phyloP scores from a whole-genome alignment of 2,113 vertebrate species.

The Sebastes schlegelii region DNA sequence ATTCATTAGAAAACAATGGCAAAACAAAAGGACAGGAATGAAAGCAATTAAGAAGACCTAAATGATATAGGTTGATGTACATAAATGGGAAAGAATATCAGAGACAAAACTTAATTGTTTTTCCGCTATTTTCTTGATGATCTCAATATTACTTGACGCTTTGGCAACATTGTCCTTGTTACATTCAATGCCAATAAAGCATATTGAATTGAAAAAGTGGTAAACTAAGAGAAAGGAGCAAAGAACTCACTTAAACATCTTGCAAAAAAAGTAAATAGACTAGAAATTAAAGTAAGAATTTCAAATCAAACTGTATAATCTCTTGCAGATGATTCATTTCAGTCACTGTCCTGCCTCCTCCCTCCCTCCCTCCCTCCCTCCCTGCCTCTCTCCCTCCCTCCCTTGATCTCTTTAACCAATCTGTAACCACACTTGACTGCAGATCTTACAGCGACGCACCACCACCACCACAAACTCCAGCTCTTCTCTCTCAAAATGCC shows the following conservation, averaged over 20 bases:
- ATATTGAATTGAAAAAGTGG: too few species aligned
- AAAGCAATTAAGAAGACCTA: slow-evolving; percentile 30
- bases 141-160: too few species aligned
- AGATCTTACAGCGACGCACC: slow-evolving; percentile 49
- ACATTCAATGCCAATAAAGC: too few species aligned
- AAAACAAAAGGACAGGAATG: slow-evolving; percentile 55
- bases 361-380: slow-evolving; percentile 18
- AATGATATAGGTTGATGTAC: slow-evolving; percentile 17
- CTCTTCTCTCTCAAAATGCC: slow-evolving; percentile 70
- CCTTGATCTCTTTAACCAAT: slow-evolving; percentile 35
- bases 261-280: background rate
- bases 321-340: slow-evolving; percentile 1
- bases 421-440: slow-evolving; percentile 52
- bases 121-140: too few species aligned
- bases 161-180: too few species aligned
- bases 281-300: background rate
- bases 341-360: slow-evolving; percentile 26
- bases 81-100: slow-evolving; percentile 12
- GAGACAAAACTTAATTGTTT: background rate
- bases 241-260: background rate
- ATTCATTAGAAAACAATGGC: slow-evolving; percentile 50
- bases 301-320: background rate
- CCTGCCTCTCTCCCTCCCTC: slow-evolving; percentile 22
- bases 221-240: background rate
- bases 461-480: slow-evolving; percentile 34